Percentiles rank a stretch among this genome's conserved stretches.
Conservation (phyloP, 2,797 vertebrate species). For the Crenuchus spilurus region DNA sequence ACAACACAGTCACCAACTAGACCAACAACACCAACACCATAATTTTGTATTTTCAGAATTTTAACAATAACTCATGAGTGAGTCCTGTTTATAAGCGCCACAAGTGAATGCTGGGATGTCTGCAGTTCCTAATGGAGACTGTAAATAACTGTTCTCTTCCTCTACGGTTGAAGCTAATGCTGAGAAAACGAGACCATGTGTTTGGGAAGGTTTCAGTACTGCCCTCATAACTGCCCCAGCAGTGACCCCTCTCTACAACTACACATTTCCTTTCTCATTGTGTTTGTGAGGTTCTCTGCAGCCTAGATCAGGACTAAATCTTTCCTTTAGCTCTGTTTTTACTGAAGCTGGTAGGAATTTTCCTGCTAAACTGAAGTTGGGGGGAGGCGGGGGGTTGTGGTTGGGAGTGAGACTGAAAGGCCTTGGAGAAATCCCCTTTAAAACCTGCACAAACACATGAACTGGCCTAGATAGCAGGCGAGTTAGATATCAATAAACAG, state of each 20-base stretch:
- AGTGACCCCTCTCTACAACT: background rate
- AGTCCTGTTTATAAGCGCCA: no score
- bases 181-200: background rate
- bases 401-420: background rate
- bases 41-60: no score
- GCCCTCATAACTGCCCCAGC: background rate
- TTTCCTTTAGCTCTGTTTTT: background rate
- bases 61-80: no score
- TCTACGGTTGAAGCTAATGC: background rate
- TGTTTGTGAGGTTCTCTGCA: background rate
- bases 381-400: background rate
- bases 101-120: background rate
- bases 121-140: conserved; percentile 49
- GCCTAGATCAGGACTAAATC: no score
- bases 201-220: background rate
- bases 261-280: background rate
- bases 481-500: conserved; percentile 37
- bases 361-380: background rate
- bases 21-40: no score
- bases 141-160: conserved; percentile 73
- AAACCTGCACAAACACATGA: conserved; percentile 22
- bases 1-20: no score
- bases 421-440: conserved; percentile 57
- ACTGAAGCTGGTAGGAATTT: conserved; percentile 16
- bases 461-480: background rate